Evolutionary conservation across 2,113 vertebrate species (phyloP).

Genomic region (Petaurus breviceps): DNA sequence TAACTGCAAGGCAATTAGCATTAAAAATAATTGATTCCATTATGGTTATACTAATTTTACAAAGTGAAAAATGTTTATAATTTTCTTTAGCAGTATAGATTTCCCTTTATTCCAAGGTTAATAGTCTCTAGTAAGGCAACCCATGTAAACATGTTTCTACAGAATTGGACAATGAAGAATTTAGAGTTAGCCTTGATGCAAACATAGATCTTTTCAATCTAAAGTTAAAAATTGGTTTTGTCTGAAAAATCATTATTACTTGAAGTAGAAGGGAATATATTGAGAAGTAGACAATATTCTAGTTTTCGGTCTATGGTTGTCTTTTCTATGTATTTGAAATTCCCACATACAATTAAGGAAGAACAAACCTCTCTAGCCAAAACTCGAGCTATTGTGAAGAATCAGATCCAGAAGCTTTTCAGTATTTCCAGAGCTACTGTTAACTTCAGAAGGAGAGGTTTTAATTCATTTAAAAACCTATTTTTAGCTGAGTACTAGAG

Average conservation of each 20-base stretch:
- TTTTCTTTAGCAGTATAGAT: not conserved
- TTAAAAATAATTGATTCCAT: slow-evolving; percentile 19
- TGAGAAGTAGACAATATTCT: not conserved
- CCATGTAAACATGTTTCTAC: slow-evolving; percentile 10
- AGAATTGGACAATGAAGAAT: not conserved
- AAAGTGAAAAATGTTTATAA: slow-evolving; percentile 31
- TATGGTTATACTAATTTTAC: slow-evolving; percentile 19
- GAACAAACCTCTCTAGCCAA: slow-evolving; percentile 35
- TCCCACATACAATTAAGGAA: not conserved
- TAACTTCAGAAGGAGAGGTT: not conserved
- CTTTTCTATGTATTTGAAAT: slow-evolving; percentile 42
- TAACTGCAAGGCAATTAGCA: slow-evolving; percentile 20
- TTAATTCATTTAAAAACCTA: slow-evolving; percentile 23
- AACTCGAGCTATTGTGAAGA: not conserved
- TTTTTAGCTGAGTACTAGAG: slow-evolving; percentile 1
- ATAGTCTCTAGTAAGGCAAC: not conserved
- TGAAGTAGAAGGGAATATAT: slow-evolving; percentile 43
- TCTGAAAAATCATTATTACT: slow-evolving; percentile 46
- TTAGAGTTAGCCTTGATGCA: not conserved
- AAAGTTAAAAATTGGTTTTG: not conserved
- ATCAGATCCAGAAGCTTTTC: not conserved
- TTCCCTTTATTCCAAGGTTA: slow-evolving; percentile 19
- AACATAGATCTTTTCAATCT: not conserved
- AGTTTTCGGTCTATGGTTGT: slow-evolving; percentile 6
- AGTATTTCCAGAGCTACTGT: not conserved